Evolutionary conservation across 2,797 vertebrate genomes (phyloP).

Genomic region (Sebastolobus altivelis): DNA sequence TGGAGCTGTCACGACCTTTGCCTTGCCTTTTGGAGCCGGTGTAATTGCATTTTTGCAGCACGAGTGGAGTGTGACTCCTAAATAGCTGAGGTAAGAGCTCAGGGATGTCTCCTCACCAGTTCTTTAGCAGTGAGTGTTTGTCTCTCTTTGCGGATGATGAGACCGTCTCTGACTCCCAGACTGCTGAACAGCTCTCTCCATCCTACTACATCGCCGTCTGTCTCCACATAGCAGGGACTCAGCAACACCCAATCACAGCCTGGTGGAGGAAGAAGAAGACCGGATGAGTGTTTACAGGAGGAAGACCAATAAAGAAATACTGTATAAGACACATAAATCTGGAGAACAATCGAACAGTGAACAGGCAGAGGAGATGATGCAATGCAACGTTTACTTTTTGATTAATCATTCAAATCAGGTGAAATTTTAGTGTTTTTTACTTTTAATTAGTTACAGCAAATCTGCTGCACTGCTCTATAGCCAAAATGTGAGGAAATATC

Average conservation of each 20-base stretch:
- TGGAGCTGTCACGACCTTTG: slow-evolving; percentile 5
- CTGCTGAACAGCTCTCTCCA: slow-evolving; percentile 83
- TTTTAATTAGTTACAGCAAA: slow-evolving; percentile 1
- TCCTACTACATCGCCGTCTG: slow-evolving; percentile 78
- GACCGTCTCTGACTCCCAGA: slow-evolving; percentile 84
- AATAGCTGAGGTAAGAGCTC: slow-evolving; percentile 1
- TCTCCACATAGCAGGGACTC: slow-evolving; percentile 81
- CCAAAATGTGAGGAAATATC: not conserved
- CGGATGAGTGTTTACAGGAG: not conserved
- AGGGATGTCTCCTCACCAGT: slow-evolving; percentile 77
- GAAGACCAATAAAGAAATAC: not conserved
- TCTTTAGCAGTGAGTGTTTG: slow-evolving; percentile 72
- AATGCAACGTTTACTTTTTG: not conserved
- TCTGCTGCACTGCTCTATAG: not conserved
- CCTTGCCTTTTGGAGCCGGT: not conserved
- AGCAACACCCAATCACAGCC: slow-evolving; percentile 86
- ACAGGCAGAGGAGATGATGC: not conserved
- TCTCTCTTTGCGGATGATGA: slow-evolving; percentile 85
- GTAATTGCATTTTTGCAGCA: slow-evolving; percentile 3
- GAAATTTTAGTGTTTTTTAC: not conserved
- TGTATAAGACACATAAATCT: not conserved
- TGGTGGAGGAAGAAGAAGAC: slow-evolving; percentile 44
- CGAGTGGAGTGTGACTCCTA: not conserved
- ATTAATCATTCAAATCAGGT: slow-evolving; percentile 10
- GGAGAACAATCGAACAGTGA: not conserved